Conservation (phyloP, 1,140 invertebrate species). For the Bemisia tabaci region DNA sequence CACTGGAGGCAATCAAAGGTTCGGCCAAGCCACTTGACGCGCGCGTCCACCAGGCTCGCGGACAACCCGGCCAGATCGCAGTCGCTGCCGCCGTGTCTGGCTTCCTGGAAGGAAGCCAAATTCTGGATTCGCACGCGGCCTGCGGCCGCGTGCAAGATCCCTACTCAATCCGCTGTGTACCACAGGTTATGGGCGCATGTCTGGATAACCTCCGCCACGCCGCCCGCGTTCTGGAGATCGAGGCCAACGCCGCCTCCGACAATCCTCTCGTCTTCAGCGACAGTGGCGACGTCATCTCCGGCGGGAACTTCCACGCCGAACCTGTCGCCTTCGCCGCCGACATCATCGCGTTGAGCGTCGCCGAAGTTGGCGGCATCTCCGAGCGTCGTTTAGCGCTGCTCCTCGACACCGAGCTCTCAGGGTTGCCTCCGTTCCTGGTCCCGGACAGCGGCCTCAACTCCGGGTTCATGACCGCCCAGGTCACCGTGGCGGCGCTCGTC, state of each 20-base stretch:
- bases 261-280: conserved; percentile 1
- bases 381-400: background rate
- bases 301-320: too few relatives aligned
- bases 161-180: too few relatives aligned
- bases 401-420: background rate
- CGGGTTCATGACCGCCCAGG: background rate
- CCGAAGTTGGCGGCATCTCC: background rate
- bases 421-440: conserved; percentile 6
- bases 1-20: too few relatives aligned
- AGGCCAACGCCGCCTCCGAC: background rate
- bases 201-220: too few relatives aligned
- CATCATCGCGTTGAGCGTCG: background rate
- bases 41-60: too few relatives aligned
- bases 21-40: too few relatives aligned
- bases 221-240: conserved; percentile 6
- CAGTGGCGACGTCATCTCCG: background rate
- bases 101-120: too few relatives aligned
- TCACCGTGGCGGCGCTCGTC: background rate
- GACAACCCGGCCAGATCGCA: too few relatives aligned
- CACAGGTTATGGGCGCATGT: too few relatives aligned
- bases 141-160: too few relatives aligned
- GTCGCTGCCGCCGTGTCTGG: too few relatives aligned
- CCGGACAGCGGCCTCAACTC: conserved; percentile 4
- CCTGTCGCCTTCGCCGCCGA: background rate
- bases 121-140: too few relatives aligned